These are phyloP conservation scores for Thamnophis sirtalis DNA, from an alignment of 2,113 vertebrate genomes.

Conservation along the genomic window DNA sequence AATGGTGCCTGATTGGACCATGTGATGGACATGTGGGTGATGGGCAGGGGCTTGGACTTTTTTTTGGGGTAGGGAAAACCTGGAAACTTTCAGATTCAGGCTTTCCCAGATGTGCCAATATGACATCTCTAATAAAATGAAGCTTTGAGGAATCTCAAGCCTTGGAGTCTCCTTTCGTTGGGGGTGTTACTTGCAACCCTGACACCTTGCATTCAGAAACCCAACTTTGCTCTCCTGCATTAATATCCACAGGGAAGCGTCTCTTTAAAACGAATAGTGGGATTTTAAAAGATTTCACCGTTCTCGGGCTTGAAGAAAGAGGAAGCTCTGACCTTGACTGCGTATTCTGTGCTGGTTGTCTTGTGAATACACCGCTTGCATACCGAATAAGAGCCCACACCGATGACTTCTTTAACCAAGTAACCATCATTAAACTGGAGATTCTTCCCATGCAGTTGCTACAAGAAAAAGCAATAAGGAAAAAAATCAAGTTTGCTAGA, in stretches of 20 bases:
- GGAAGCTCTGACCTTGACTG: conserved; percentile 83
- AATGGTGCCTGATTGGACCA: too few relatives aligned
- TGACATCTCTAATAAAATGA: too few relatives aligned
- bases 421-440: conserved; percentile 89
- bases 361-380: conserved; percentile 96
- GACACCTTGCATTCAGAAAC: neutral
- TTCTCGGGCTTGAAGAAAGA: neutral
- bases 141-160: too few relatives aligned
- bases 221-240: too few relatives aligned
- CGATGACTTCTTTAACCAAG: conserved; percentile 87
- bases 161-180: too few relatives aligned
- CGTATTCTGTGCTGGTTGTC: conserved; percentile 90
- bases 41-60: too few relatives aligned
- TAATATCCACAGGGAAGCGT: neutral
- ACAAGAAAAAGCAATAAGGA: neutral
- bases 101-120: too few relatives aligned
- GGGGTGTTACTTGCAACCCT: too few relatives aligned
- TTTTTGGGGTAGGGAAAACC: too few relatives aligned
- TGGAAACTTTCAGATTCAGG: too few relatives aligned
- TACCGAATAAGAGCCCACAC: conserved; percentile 92
- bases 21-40: too few relatives aligned
- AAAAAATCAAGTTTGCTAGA: neutral
- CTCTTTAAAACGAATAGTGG: neutral
- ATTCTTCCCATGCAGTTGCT: conserved; percentile 94
- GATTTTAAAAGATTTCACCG: neutral